Evolutionary conservation across 2,113 vertebrate genomes (phyloP).

Genomic region (Polypterus bichir): DNA sequence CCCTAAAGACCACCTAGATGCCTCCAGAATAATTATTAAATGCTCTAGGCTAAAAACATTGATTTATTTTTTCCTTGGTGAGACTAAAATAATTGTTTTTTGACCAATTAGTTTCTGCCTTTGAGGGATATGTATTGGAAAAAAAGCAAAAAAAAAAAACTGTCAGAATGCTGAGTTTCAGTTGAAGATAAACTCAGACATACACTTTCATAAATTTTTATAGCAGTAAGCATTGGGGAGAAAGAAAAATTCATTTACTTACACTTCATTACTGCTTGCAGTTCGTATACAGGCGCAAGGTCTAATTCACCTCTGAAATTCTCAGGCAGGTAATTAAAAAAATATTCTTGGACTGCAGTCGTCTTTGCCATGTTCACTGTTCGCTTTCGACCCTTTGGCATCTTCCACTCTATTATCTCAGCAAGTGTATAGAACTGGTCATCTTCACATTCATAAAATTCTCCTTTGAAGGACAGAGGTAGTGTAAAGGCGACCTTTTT

Average conservation of each 20-base stretch:
- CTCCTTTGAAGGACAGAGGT: slow-evolving; percentile 49
- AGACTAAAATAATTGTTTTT: too few relatives aligned
- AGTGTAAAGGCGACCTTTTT: slow-evolving; percentile 40
- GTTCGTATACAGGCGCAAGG: slow-evolving; percentile 62
- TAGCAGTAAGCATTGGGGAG: too few relatives aligned
- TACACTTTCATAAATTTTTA: too few relatives aligned
- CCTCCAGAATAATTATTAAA: too few relatives aligned
- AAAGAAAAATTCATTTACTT: slow-evolving; percentile 35
- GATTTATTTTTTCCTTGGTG: too few relatives aligned
- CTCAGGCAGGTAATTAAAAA: slow-evolving; percentile 36
- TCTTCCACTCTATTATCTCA: slow-evolving; percentile 68
- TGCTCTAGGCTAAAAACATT: too few relatives aligned
- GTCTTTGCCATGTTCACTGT: slow-evolving; percentile 46
- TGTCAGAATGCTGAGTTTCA: too few relatives aligned
- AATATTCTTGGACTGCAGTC: slow-evolving; percentile 26
- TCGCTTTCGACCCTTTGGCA: slow-evolving; percentile 51
- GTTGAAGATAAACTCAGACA: too few relatives aligned
- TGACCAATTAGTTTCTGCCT: too few relatives aligned
- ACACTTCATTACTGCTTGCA: slow-evolving; percentile 67
- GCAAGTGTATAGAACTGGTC: slow-evolving; percentile 64
- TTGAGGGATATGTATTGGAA: too few relatives aligned
- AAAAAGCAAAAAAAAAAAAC: too few relatives aligned
- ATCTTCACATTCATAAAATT: slow-evolving; percentile 65
- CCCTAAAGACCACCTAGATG: too few relatives aligned
- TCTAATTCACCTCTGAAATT: slow-evolving; percentile 44